phyloP scores from a whole-genome alignment of 2,113 vertebrate genomes.

The Dolichotis patagonum region DNA sequence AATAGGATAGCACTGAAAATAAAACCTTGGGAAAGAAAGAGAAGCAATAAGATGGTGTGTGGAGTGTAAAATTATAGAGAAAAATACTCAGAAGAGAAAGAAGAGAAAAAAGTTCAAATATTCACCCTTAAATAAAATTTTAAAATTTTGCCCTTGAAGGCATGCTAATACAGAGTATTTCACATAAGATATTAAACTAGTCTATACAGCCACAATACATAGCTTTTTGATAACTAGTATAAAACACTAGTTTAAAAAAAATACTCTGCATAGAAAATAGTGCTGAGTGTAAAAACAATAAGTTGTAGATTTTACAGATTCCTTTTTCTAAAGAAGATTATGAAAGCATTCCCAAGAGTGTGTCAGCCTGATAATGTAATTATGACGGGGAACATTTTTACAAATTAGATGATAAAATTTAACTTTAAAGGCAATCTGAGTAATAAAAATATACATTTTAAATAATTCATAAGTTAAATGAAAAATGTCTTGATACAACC shows the following conservation, averaged over 20 bases:
- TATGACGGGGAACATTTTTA: slow-evolving; percentile 9
- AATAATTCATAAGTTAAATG: slow-evolving; percentile 51
- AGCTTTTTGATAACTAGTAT: slow-evolving; percentile 14
- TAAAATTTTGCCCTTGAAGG: not conserved
- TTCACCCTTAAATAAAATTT: not conserved
- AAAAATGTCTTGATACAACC: slow-evolving; percentile 53
- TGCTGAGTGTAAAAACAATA: slow-evolving; percentile 45
- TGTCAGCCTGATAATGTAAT: slow-evolving; percentile 47
- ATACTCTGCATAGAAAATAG: slow-evolving; percentile 47
- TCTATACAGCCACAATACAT: not conserved
- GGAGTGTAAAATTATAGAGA: not conserved
- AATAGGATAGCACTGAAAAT: not conserved
- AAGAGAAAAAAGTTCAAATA: not conserved
- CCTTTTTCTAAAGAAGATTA: slow-evolving; percentile 34
- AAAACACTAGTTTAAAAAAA: slow-evolving; percentile 42
- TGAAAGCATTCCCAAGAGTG: slow-evolving; percentile 18
- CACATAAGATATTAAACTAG: slow-evolving; percentile 30
- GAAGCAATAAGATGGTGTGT: not conserved
- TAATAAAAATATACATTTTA: slow-evolving; percentile 53
- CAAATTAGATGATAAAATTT: slow-evolving; percentile 53
- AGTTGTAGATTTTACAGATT: slow-evolving; percentile 44
- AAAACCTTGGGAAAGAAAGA: not conserved
- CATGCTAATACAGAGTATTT: not conserved
- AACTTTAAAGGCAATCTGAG: slow-evolving; percentile 52
- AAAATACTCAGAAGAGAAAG: not conserved